Evolutionary conservation across 2,113 vertebrate species (phyloP).

Genomic region (Mus musculus): GRCm39 chr5:124272001-124272500

Average conservation of each 20-base stretch:
- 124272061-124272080: background rate
- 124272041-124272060: fast-evolving
- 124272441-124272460: background rate
- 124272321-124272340: background rate
- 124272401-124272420: background rate
- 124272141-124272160: background rate
- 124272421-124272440: background rate
- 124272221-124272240: background rate
- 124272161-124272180: background rate
- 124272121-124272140: background rate
- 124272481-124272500: no score
- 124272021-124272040: background rate
- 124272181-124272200: background rate
- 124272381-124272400: background rate
- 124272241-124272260: background rate
- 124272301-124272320: background rate
- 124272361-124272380: fast-evolving
- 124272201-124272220: background rate
- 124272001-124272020: background rate
- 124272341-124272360: background rate
- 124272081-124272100: background rate
- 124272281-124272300: background rate
- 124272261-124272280: background rate
- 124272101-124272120: background rate
- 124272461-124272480: background rate